Conservation (phyloP, 2,888 invertebrate genomes). For the Trissolcus brochymenae region DNA sequence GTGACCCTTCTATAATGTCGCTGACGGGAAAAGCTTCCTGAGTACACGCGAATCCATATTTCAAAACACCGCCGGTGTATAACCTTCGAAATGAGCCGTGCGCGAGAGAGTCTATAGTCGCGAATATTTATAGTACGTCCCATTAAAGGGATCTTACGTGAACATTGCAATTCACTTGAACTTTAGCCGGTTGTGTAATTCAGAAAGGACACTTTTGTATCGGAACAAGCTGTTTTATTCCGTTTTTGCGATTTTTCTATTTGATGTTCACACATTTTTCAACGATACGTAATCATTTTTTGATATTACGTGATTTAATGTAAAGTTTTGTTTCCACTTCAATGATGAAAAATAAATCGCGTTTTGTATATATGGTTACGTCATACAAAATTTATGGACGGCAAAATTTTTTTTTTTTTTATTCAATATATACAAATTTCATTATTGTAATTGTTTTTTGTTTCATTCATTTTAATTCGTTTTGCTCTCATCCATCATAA, state of each 20-base stretch:
- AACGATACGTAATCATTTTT: too few species aligned
- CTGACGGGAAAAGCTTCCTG: constrained; percentile 32
- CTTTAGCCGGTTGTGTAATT: constrained; percentile 1
- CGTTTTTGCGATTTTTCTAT: not conserved
- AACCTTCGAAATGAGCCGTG: constrained; percentile 14
- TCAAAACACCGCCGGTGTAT: constrained; percentile 11
- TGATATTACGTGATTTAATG: too few species aligned
- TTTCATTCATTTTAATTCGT: too few species aligned
- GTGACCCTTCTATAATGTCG: constrained; percentile 32
- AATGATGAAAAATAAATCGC: too few species aligned
- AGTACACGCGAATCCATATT: constrained; percentile 19
- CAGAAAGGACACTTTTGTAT: not conserved
- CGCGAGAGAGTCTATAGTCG: constrained; percentile 9
- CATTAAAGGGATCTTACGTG: not conserved
- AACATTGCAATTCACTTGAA: constrained; percentile 5
- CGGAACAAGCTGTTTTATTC: not conserved
- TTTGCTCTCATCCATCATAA: too few species aligned
- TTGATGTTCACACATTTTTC: too few species aligned
- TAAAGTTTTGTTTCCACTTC: too few species aligned
- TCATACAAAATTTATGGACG: too few species aligned
- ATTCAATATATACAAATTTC: too few species aligned
- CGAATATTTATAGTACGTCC: constrained; percentile 22
- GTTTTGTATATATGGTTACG: too few species aligned
- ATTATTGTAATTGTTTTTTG: too few species aligned
- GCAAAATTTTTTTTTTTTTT: too few species aligned